phyloP scores from a whole-genome alignment of 1,140 invertebrate species.

The Cydia splendana region DNA sequence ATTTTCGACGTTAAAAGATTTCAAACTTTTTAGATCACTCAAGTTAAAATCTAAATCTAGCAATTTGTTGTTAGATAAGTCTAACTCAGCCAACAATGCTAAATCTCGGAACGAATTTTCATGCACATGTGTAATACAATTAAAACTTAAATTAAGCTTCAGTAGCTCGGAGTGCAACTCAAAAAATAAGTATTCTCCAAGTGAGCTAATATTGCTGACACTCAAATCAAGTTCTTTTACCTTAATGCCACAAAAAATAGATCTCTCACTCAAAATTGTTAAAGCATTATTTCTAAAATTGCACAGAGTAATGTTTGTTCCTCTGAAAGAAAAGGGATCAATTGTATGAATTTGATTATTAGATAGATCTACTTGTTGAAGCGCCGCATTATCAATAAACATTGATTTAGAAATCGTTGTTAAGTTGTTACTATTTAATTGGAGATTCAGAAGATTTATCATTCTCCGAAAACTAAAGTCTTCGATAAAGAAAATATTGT shows the following conservation, averaged over 20 bases:
- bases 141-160: background rate
- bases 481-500: background rate
- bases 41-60: background rate
- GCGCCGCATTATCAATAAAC: background rate
- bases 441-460: background rate
- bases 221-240: slow-evolving; percentile 11
- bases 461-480: background rate
- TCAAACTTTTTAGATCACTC: background rate
- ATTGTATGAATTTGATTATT: background rate
- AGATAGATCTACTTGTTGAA: slow-evolving; percentile 1
- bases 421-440: background rate
- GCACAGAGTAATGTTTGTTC: background rate
- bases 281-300: background rate
- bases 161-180: background rate
- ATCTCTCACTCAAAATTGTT: slow-evolving; percentile 9
- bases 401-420: background rate
- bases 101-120: slow-evolving; percentile 4
- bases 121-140: slow-evolving; percentile 4
- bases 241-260: background rate
- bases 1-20: background rate
- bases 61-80: slow-evolving; percentile 12
- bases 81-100: background rate
- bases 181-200: background rate
- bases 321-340: background rate
- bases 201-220: background rate